Percentiles rank a stretch among this genome's conserved stretches.
These are phyloP conservation scores for Nephotettix cincticeps DNA, from an alignment of 1,140 invertebrate species.

Conservation along the genomic window DNA sequence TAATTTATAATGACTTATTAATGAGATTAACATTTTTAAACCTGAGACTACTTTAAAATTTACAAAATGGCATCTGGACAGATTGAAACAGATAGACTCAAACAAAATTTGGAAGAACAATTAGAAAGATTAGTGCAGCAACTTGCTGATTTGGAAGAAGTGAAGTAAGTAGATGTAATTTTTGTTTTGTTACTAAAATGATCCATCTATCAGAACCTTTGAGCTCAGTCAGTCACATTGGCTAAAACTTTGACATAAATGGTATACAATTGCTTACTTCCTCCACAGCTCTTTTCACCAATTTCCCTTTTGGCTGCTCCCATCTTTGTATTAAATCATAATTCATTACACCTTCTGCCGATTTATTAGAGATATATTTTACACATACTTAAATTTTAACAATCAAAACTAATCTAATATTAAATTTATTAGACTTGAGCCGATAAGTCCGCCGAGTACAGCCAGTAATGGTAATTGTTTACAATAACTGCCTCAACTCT, in stretches of 20 bases:
- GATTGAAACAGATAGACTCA: slow-evolving; percentile 61
- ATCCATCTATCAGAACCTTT: slow-evolving; percentile 11
- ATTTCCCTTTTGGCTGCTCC: not conserved
- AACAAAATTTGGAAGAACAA: slow-evolving; percentile 70
- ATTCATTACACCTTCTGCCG: too few relatives aligned
- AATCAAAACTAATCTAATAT: too few relatives aligned
- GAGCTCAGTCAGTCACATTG: not conserved
- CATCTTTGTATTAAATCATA: too few relatives aligned
- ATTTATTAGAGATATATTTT: too few relatives aligned
- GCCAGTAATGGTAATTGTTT: too few relatives aligned
- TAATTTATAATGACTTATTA: too few relatives aligned
- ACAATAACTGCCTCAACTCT: too few relatives aligned
- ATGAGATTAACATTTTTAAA: too few relatives aligned
- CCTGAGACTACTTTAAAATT: too few relatives aligned
- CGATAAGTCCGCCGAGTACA: too few relatives aligned
- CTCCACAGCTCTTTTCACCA: not conserved
- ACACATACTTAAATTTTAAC: too few relatives aligned
- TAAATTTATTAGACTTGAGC: too few relatives aligned
- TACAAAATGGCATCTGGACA: slow-evolving; percentile 40
- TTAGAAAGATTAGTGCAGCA: slow-evolving; percentile 70
- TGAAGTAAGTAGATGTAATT: slow-evolving; percentile 63
- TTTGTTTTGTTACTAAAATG: not conserved
- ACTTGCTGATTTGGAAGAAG: slow-evolving; percentile 70
- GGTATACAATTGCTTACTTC: not conserved
- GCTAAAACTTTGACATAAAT: not conserved